phyloP scores from a whole-genome alignment of 2,113 vertebrate genomes.

The Monopterus albus region DNA sequence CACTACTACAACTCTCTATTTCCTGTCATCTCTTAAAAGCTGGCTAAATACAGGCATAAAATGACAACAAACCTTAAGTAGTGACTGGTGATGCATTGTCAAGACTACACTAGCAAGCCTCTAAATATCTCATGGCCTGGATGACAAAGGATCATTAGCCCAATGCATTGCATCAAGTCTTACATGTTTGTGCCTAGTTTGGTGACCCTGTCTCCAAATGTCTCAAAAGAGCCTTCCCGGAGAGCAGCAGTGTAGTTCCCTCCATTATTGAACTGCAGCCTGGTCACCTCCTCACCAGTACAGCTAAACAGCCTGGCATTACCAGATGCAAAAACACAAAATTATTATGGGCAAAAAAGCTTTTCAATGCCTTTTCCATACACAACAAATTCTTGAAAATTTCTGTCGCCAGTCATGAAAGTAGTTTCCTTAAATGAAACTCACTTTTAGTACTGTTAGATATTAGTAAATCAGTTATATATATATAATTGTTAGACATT shows the following conservation, averaged over 20 bases:
- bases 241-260: constrained; percentile 87
- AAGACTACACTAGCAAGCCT: too few relatives aligned
- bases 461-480: too few relatives aligned
- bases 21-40: too few relatives aligned
- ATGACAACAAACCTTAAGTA: too few relatives aligned
- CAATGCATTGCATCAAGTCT: constrained; percentile 60
- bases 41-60: too few relatives aligned
- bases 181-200: constrained; percentile 98
- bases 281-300: constrained; percentile 88
- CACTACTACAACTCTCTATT: too few relatives aligned
- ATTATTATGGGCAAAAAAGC: neutral
- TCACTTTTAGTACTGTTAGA: too few relatives aligned
- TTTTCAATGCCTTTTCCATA: neutral
- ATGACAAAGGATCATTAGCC: neutral
- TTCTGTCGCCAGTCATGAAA: neutral
- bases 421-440: too few relatives aligned
- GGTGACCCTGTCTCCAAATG: constrained; percentile 93
- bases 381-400: neutral
- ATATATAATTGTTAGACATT: too few relatives aligned
- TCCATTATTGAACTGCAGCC: constrained; percentile 84
- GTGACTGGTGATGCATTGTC: too few relatives aligned
- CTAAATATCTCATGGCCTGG: neutral
- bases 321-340: neutral
- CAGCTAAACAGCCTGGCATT: constrained; percentile 86
- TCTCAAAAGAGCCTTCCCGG: constrained; percentile 93